Conservation (phyloP, 2,113 vertebrate genomes). For the Sialia sialis region DNA sequence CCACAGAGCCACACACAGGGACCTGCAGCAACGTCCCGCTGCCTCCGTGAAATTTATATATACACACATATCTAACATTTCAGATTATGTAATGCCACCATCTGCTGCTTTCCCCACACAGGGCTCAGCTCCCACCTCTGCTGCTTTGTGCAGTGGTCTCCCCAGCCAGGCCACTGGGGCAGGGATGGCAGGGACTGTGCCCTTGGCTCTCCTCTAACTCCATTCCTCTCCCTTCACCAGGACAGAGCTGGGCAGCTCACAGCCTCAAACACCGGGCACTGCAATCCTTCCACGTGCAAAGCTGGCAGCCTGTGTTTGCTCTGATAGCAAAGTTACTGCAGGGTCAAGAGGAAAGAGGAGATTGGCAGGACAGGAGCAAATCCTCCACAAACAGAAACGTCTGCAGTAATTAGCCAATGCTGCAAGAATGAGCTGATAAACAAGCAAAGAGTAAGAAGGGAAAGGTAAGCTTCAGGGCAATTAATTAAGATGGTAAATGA, state of each 20-base stretch:
- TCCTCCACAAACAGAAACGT: not conserved
- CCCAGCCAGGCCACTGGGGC: not conserved
- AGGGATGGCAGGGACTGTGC: not conserved
- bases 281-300: not conserved
- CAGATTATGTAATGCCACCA: slow-evolving; percentile 33
- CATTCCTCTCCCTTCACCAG: accelerated
- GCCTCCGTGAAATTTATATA: not conserved
- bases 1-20: not conserved
- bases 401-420: not conserved
- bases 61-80: not conserved
- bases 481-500: slow-evolving; percentile 8
- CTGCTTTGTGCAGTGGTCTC: not conserved
- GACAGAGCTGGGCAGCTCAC: not conserved
- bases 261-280: accelerated
- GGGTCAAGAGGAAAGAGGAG: not conserved
- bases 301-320: not conserved
- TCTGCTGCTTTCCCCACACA: slow-evolving; percentile 34
- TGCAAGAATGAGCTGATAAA: not conserved
- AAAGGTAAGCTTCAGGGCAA: not conserved
- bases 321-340: not conserved
- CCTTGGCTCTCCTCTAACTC: not conserved
- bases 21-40: not conserved
- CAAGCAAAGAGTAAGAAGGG: not conserved
- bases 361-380: slow-evolving; percentile 27
- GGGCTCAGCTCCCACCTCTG: not conserved